Evolutionary conservation across 2,888 invertebrate species (phyloP), one percentile per base, ranked within the genome.

Genomic region (Epirrhoe alternata): DNA sequence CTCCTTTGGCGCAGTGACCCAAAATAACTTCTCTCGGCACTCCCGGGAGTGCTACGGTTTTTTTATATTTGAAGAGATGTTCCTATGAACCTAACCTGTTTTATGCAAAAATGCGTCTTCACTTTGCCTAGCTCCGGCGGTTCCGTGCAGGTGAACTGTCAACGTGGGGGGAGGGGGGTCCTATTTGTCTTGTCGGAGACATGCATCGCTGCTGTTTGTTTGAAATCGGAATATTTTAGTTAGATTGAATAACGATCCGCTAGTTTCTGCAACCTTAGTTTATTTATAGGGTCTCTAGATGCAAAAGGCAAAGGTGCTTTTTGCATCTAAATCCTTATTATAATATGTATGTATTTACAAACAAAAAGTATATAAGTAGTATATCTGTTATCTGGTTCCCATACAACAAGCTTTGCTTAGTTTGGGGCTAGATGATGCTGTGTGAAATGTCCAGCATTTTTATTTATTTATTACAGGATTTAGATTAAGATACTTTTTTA

Each of bases 121-220:
- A 49, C 54, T 62, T 56, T 61, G 51, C 57, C 53, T 59, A 57
- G 57, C 61, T 49, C 64, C 55, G 68, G 64, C 53, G 69, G 73
- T 77, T 80, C 82, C 81, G 83, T 80, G 82, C 86, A 89, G 88
- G 88, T 88, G 87, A 87, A 88, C 87, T 88, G 88, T 89, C 88
- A 87, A 82, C 84, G 61, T 64, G 50, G 64, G 59, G n/a, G 56
- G 61, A n/a, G 8, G 55, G 61, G 58, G 68, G 70, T 57, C 77
- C 85, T 88, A 89, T 89, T 89, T 89, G 88, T 89, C 89, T 89
- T 87, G 83, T 74, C 80, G 82, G 86, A 80, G 89, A 89, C 88
- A 86, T 87, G 87, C 87, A 88, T 89, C 86, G 86, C 81, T 80
- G 83, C 83, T 86, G 87, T 88, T 87, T 88, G 85, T 88, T 87